Evolutionary conservation across 2,888 invertebrate species (phyloP).

Genomic region (Omphaloscelis lunosa): DNA sequence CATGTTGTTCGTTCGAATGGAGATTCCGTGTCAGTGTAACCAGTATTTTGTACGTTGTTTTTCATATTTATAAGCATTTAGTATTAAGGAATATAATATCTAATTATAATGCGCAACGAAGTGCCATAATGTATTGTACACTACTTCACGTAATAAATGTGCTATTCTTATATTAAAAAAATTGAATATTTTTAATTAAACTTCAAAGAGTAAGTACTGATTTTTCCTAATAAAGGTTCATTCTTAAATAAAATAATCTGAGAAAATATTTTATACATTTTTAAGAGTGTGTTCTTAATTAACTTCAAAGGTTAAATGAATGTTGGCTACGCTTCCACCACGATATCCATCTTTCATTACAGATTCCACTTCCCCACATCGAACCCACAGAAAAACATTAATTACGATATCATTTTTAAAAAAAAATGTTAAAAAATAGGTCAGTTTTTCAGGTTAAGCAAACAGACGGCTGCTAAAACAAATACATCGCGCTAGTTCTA

Average conservation of each 20-base stretch:
- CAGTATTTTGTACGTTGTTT: slow-evolving; percentile 82
- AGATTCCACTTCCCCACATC: too few relatives aligned
- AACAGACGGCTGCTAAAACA: slow-evolving; percentile 27
- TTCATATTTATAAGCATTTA: slow-evolving; percentile 74
- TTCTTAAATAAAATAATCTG: too few relatives aligned
- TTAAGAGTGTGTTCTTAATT: too few relatives aligned
- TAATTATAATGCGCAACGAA: slow-evolving; percentile 77
- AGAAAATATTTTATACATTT: too few relatives aligned
- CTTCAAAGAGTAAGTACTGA: too few relatives aligned
- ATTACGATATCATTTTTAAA: too few relatives aligned
- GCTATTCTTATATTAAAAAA: slow-evolving; percentile 64
- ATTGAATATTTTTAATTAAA: neutral
- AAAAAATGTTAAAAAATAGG: neutral
- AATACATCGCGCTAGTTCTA: slow-evolving; percentile 9
- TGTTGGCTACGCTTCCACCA: too few relatives aligned
- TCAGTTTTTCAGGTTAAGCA: slow-evolving; percentile 24
- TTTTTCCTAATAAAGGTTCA: too few relatives aligned
- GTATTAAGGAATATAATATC: slow-evolving; percentile 61
- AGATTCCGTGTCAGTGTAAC: slow-evolving; percentile 75
- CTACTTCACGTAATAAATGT: slow-evolving; percentile 79
- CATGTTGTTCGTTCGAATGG: slow-evolving; percentile 51
- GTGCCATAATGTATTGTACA: slow-evolving; percentile 86
- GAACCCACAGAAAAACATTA: too few relatives aligned
- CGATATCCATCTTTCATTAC: too few relatives aligned
- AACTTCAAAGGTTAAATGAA: too few relatives aligned